Base-by-base conservation (phyloP, 2,113 vertebrate species). In the Ploceus nigricollis region DNA sequence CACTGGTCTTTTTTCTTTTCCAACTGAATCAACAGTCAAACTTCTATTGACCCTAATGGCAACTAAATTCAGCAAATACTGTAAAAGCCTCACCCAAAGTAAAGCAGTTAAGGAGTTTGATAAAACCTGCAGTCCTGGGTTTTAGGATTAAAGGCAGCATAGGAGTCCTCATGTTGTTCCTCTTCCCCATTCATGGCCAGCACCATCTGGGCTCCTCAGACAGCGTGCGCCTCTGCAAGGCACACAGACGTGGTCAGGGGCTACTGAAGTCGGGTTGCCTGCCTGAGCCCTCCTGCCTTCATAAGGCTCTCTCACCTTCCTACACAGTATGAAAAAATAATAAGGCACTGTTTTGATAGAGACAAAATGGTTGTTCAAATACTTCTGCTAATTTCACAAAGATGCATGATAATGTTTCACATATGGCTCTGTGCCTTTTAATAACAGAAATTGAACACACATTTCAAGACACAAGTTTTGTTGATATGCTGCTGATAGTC, bases 401-500 rank as follows among this genome's bases (percentile, higher is more conserved):
- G 98, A 98, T 97, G 96, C 82, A 51, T 89, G 97, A 97, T 98
- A 98, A 98, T 98, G 96, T 93, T 97, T 97, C 96, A 95, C 98
- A 98, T 98, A 97, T 98, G 98, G 96, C 88, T 97, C 96, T 73
- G 92, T 58, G 97, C 91, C 97, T 98, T 98, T 98, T 98, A 98
- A 98, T 97, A 98, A 97, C 97, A 97, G 94, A 98, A 98, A 98
- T 98, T 98, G 97, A 98, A 98, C 97, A 96, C 98, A 98, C 97
- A 97, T 98, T 98, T 97, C 93, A 93, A 97, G 97, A 96, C 97
- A 96, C 94, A 97, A 97, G 96, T 98, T 97, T 96, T 96, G 96
- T 96, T 98, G 98, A 98, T 98, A 97, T 51, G 95, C 95, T 96
- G 96, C 97, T 97, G 98, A 98, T 98, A 98, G 96, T 97, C 94